Percentiles rank a stretch among this genome's conserved stretches.
Conservation (phyloP, 2,113 vertebrate species). For the Cyprichromis sp. region DNA sequence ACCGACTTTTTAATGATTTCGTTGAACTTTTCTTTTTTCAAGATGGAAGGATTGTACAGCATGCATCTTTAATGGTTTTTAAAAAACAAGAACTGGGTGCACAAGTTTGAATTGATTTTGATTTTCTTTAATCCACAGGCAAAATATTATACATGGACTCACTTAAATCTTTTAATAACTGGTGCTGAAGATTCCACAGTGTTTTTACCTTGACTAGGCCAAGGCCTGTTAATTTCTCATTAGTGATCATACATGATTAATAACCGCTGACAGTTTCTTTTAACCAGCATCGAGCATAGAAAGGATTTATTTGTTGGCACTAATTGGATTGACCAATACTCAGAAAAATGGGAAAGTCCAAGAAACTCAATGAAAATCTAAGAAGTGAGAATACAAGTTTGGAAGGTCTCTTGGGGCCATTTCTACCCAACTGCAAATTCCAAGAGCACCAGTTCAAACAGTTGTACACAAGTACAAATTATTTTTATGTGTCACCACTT, state of each 20-base stretch:
- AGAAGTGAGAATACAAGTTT: not conserved
- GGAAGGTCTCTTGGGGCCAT: not conserved
- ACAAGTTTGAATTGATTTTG: not conserved
- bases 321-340: not conserved
- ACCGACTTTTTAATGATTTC: not conserved
- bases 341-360: not conserved
- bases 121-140: not conserved
- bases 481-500: not conserved
- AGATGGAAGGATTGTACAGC: not conserved
- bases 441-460: not conserved
- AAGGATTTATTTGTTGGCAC: not conserved
- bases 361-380: not conserved
- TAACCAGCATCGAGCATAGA: not conserved
- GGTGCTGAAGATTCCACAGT: not conserved
- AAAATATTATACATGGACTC: not conserved
- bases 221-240: not conserved
- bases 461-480: not conserved
- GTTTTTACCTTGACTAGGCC: not conserved
- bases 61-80: not conserved
- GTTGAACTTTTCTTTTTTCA: not conserved
- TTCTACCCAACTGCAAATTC: not conserved
- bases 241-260: not conserved
- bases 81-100: not conserved
- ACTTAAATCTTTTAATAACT: not conserved
- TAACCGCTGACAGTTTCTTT: not conserved